A percentile compares a stretch with the other conserved stretches of the same genome.
phyloP scores from a whole-genome alignment of 2,797 vertebrate genomes.

The Clarias pachynema region DNA sequence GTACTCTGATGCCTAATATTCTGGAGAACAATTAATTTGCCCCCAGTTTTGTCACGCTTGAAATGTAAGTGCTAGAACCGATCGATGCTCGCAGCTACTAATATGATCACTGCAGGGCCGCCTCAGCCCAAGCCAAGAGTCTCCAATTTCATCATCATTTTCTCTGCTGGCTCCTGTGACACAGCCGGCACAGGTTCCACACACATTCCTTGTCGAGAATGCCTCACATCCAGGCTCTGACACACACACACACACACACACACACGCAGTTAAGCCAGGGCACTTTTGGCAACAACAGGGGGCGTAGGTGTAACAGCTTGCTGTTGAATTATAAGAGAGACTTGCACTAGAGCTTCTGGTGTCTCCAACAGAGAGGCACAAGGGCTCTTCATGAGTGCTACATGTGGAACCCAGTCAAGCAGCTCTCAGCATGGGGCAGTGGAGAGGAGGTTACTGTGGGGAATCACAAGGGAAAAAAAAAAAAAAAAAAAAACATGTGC shows the following conservation, averaged over 20 bases:
- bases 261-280: constrained; percentile 35
- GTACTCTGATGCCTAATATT: constrained; percentile 99
- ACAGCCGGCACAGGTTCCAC: constrained; percentile 45
- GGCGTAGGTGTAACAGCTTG: constrained; percentile 51
- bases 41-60: constrained; percentile 99
- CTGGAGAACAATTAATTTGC: constrained; percentile 99
- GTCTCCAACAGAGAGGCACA: constrained; percentile 31
- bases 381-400: constrained; percentile 42
- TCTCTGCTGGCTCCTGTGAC: constrained; percentile 45
- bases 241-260: constrained; percentile 11
- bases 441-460: constrained; percentile 12
- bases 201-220: constrained; percentile 38
- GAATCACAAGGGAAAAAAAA: constrained; percentile 30
- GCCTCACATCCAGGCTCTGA: constrained; percentile 32
- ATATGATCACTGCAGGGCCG: constrained; percentile 80
- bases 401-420: constrained; percentile 46
- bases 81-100: constrained; percentile 89
- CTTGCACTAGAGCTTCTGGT: constrained; percentile 3
- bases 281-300: constrained; percentile 49
- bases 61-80: constrained; percentile 99
- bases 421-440: constrained; percentile 30
- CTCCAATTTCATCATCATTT: constrained; percentile 92
- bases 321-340: constrained; percentile 21
- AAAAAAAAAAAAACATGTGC: constrained; percentile 12
- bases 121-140: constrained; percentile 91